Evolutionary conservation across 2,888 invertebrate genomes (phyloP).

Genomic region (Lochmaea capreae): DNA sequence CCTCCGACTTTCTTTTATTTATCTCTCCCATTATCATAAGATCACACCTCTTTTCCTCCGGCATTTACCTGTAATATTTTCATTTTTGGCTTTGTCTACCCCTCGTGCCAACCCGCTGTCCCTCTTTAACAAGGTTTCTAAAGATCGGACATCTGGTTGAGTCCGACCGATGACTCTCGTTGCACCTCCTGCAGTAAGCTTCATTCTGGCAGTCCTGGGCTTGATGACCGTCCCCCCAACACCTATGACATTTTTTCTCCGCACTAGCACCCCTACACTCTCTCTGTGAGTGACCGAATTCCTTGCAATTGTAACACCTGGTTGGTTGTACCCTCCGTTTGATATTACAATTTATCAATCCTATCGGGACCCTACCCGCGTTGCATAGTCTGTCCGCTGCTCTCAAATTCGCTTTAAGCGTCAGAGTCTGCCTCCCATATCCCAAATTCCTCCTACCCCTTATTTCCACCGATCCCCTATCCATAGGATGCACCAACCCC

Average conservation of each 20-base stretch:
- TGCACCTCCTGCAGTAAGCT: not conserved
- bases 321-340: slow-evolving; percentile 14
- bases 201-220: slow-evolving; percentile 3
- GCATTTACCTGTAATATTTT: not conserved
- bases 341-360: slow-evolving; percentile 4
- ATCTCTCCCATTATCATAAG: not conserved
- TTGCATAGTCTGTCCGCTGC: not conserved
- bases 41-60: not conserved
- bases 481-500: not conserved
- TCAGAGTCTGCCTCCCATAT: not conserved
- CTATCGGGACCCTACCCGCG: not conserved
- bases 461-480: slow-evolving; percentile 4
- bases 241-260: not conserved
- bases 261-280: not conserved
- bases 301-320: slow-evolving; percentile 25
- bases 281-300: slow-evolving; percentile 18
- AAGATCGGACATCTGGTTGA: not conserved
- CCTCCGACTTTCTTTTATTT: slow-evolving; percentile 4
- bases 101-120: not conserved
- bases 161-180: not conserved
- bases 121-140: not conserved
- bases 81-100: not conserved
- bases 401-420: not conserved
- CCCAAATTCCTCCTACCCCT: not conserved
- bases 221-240: not conserved